Evolutionary conservation across 2,797 vertebrate genomes (phyloP).

Genomic region (Rhinophrynus dorsalis): DNA sequence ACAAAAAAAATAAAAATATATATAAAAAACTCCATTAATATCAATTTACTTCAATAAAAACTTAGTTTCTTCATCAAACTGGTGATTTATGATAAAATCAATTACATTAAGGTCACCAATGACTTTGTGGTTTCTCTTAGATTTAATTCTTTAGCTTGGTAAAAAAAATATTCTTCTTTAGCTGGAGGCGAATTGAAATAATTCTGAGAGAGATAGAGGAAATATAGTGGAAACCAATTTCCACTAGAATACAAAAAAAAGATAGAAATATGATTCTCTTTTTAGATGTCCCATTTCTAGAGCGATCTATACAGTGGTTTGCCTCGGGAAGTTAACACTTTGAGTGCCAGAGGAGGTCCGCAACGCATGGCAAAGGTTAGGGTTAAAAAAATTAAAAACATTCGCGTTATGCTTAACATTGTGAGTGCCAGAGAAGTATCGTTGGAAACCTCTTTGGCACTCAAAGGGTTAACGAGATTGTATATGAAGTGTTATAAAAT

Average conservation of each 20-base stretch:
- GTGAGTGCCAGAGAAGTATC: too few species aligned
- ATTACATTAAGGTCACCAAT: slow-evolving; percentile 80
- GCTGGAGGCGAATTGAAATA: slow-evolving; percentile 71
- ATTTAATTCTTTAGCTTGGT: slow-evolving; percentile 69
- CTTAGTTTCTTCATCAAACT: slow-evolving; percentile 77
- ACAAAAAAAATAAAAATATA: slow-evolving; percentile 54
- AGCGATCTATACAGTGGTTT: slow-evolving; percentile 35
- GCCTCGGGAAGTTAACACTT: slow-evolving; percentile 68
- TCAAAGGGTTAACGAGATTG: too few species aligned
- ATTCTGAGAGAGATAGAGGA: slow-evolving; percentile 67
- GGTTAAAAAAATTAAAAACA: too few species aligned
- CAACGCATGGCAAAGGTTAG: too few species aligned
- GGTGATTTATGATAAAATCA: slow-evolving; percentile 94
- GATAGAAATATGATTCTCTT: slow-evolving; percentile 40
- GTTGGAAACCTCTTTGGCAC: too few species aligned
- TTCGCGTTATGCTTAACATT: not conserved
- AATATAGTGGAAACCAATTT: slow-evolving; percentile 75
- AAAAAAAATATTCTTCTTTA: slow-evolving; percentile 64
- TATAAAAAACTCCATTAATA: slow-evolving; percentile 75
- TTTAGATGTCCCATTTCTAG: slow-evolving; percentile 44
- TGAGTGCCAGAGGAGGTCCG: too few species aligned
- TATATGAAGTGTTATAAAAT: too few species aligned
- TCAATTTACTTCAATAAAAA: slow-evolving; percentile 79
- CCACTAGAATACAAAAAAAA: slow-evolving; percentile 19
- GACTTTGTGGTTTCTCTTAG: slow-evolving; percentile 77